phyloP scores from a whole-genome alignment of 1,140 invertebrate species.

The Magallana angulata region DNA sequence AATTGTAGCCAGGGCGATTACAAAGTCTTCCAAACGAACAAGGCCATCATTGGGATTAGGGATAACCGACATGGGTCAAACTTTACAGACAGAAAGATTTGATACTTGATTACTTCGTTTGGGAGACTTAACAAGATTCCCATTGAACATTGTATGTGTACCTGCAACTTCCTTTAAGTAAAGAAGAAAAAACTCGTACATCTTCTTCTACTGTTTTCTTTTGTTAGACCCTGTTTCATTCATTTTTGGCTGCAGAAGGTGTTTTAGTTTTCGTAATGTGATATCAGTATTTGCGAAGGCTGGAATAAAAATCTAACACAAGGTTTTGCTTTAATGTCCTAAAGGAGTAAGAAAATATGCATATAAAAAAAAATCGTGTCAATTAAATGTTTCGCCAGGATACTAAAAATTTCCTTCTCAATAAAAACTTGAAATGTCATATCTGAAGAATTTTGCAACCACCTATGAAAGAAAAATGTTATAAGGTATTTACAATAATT shows the following conservation, averaged over 20 bases:
- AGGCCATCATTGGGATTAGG: no score
- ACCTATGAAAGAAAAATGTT: no score
- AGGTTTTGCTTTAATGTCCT: neutral
- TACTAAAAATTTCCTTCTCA: no score
- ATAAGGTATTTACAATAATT: no score
- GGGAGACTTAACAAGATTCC: neutral
- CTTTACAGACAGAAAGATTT: no score
- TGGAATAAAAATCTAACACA: neutral
- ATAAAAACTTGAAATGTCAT: no score
- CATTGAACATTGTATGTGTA: neutral
- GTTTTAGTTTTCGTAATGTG: neutral
- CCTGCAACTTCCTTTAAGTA: neutral
- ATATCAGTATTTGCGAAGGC: neutral
- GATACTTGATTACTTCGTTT: no score
- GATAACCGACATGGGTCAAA: no score
- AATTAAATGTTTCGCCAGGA: no score
- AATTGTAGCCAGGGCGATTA: no score
- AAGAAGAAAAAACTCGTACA: neutral
- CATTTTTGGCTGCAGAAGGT: neutral
- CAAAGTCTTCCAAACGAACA: no score
- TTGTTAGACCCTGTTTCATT: neutral
- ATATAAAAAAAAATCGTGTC: neutral
- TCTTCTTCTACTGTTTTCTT: neutral
- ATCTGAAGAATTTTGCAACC: no score
- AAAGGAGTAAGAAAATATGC: neutral